phyloP scores from a whole-genome alignment of 1,140 invertebrate genomes.

The Ips nitidus region DNA sequence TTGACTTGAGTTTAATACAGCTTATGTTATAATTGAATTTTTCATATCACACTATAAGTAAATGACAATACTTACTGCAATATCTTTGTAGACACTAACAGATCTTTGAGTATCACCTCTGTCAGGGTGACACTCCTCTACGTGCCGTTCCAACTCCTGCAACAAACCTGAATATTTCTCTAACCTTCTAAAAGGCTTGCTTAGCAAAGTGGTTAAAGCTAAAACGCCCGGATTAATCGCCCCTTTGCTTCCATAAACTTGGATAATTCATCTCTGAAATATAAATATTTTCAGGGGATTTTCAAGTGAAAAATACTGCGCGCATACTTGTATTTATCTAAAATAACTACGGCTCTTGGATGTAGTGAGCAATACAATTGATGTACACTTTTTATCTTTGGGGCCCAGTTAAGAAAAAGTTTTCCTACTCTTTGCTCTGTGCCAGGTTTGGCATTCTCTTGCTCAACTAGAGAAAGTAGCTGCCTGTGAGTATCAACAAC shows the following conservation, averaged over 20 bases:
- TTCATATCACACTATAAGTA: too few relatives aligned
- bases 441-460: slow-evolving; percentile 66
- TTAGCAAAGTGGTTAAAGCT: slow-evolving; percentile 87
- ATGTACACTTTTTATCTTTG: slow-evolving; percentile 83
- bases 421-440: slow-evolving; percentile 86
- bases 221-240: slow-evolving; percentile 81
- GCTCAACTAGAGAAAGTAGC: slow-evolving; percentile 76
- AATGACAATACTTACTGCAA: slow-evolving; percentile 68
- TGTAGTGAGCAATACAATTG: slow-evolving; percentile 84
- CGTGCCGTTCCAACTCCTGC: slow-evolving; percentile 92
- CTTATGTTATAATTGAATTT: too few relatives aligned
- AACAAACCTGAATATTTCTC: slow-evolving; percentile 94
- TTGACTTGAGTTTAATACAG: too few relatives aligned
- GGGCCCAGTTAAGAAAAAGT: slow-evolving; percentile 84
- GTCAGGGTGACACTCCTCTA: slow-evolving; percentile 93
- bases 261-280: slow-evolving; percentile 77
- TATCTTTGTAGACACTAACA: slow-evolving; percentile 90
- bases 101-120: slow-evolving; percentile 94
- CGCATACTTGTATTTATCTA: slow-evolving; percentile 88
- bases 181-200: slow-evolving; percentile 90
- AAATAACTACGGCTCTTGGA: slow-evolving; percentile 86
- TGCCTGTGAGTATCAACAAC: slow-evolving; percentile 81
- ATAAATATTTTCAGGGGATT: not conserved
- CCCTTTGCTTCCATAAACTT: slow-evolving; percentile 83
- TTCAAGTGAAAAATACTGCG: slow-evolving; percentile 9